Percentiles rank a stretch among this genome's conserved stretches.
Evolutionary conservation across 30 jellyfish, hydroid and myxozoan genomes (phyloP).

Genomic region (Hydra vulgaris): DNA sequence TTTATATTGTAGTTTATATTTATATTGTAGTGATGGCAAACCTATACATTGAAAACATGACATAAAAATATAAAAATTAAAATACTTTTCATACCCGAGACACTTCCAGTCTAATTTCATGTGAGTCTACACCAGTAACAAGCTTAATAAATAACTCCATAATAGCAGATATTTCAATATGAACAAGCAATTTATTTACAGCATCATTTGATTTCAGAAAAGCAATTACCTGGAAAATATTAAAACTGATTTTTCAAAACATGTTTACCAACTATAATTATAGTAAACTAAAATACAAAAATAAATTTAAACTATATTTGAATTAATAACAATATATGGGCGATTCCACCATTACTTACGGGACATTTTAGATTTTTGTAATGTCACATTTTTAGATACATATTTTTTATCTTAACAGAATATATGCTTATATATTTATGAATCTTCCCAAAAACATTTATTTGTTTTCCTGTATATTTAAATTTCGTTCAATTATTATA

Average conservation of each 20-base stretch:
- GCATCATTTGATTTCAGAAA: conserved; percentile 54
- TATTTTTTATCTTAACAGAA: too few species aligned
- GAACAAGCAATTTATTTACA: conserved; percentile 56
- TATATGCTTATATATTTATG: too few species aligned
- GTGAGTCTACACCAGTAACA: conserved; percentile 66
- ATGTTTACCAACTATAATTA: background rate
- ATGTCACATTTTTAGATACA: too few species aligned
- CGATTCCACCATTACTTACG: too few species aligned
- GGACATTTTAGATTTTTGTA: too few species aligned
- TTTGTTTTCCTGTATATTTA: too few species aligned
- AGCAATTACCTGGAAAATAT: conserved; percentile 44
- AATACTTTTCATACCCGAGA: conserved; percentile 34
- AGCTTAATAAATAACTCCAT: conserved; percentile 79
- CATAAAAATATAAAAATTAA: too few species aligned
- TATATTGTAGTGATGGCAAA: background rate
- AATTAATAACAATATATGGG: too few species aligned
- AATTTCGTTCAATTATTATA: too few species aligned
- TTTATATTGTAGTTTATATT: too few species aligned
- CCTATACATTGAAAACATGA: background rate
- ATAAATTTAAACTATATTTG: background rate
- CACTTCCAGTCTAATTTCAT: conserved; percentile 46
- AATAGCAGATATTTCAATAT: conserved; percentile 82
- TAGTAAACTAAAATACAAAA: background rate
- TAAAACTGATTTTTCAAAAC: too few species aligned
- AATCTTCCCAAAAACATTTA: too few species aligned